Percentiles rank a stretch among this genome's conserved stretches.
Conservation (phyloP, 2,113 vertebrate genomes). For the Aleadryas rufinucha region DNA sequence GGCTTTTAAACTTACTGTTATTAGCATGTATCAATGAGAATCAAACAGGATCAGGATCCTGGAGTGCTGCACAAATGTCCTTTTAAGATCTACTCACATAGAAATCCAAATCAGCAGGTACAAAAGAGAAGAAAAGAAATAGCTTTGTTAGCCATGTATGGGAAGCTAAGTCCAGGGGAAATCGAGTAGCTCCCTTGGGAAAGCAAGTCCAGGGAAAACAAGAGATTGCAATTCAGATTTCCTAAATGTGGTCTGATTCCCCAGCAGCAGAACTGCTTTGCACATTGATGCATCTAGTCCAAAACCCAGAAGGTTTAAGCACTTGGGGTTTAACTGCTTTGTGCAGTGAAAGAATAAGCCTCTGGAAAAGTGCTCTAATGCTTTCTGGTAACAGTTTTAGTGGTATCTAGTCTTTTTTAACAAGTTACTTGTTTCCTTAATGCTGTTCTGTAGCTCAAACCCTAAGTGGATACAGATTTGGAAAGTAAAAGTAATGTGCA, state of each 20-base stretch:
- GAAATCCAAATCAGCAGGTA: background rate
- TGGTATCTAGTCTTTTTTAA: background rate
- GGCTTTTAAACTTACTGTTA: background rate
- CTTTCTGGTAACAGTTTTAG: background rate
- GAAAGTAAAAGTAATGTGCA: background rate
- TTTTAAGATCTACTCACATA: background rate
- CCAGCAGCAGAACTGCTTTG: background rate
- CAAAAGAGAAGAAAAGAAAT: background rate
- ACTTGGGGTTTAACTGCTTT: background rate
- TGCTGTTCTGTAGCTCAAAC: background rate
- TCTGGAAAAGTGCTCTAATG: background rate
- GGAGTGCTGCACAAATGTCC: background rate
- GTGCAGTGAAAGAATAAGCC: background rate
- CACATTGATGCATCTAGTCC: background rate
- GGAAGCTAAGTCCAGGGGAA: background rate
- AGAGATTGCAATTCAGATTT: background rate
- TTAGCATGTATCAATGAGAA: background rate
- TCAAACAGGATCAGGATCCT: background rate
- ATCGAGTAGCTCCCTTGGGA: background rate
- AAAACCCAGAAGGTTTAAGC: background rate
- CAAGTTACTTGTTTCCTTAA: background rate
- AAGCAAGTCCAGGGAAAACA: background rate
- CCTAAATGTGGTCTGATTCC: background rate
- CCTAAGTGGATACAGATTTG: background rate
- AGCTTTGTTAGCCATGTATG: background rate